Base-by-base conservation (phyloP, 2,888 invertebrate species). In the Lycaena phlaeas region DNA sequence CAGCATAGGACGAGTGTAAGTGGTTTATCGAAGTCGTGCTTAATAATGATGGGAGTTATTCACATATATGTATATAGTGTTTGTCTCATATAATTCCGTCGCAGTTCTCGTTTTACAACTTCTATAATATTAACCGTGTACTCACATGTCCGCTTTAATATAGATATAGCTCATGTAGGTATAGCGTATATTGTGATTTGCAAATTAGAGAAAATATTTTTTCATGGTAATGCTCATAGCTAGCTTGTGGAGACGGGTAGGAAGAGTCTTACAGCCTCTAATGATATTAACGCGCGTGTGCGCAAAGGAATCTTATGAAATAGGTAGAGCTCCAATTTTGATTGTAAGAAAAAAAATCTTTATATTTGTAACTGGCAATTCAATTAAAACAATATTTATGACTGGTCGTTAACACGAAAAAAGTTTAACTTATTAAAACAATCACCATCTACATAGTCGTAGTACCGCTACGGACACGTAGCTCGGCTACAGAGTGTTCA, bases 171-270 rank as follows among this genome's bases (percentile, higher is more conserved):
- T 73, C 75, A 76, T 73, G 63, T 78, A 78, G 73, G 63, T 59
- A 64, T 61, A 66, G 54, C 53, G 47, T 51, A 58, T 64, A 75
- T 68, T 73, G 70, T 68, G 64, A 72, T 77, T 74, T 68, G 74
- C 78, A 71, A 64, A 72, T 71, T 77, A 76, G 70, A 68, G 57
- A 52, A 68, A 64, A 69, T 79, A 78, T 79, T 78, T 81, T 81
- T 81, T 75, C 73, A 79, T 64, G 52, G 59, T 74, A 75, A 69
- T 68, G 75, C 71, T 76, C 67, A 72, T 72, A 68, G 12, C n/a
- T 31, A 38, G 30, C 30, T 30, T 30, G 9, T 12, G 22, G 22
- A 34, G 34, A 12, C 9, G 18, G 34, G 34, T 15, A 26, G 14
- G 28, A 25, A n/a, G 29, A 22, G 36, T 22, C 40, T 31, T 29